These are phyloP conservation scores for Taenaris catops DNA, from an alignment of 2,888 invertebrate species.

Conservation along the genomic window DNA sequence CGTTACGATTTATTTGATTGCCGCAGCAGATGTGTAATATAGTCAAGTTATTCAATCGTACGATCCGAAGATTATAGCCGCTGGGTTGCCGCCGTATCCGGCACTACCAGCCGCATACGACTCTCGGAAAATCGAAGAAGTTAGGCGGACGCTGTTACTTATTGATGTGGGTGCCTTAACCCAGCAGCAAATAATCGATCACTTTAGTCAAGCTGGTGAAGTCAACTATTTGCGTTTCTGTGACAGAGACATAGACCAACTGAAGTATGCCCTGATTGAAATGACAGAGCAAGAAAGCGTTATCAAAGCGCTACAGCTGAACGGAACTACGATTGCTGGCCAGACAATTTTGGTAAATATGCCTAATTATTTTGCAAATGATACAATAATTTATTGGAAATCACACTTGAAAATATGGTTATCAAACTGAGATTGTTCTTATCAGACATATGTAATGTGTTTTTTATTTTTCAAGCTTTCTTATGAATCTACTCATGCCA, in stretches of 20 bases:
- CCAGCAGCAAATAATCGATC: constrained; percentile 92
- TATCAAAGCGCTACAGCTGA: constrained; percentile 91
- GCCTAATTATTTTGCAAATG: neutral
- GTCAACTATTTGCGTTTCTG: constrained; percentile 97
- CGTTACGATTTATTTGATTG: no score
- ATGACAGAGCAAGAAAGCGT: constrained; percentile 95
- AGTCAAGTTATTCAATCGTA: constrained; percentile 93
- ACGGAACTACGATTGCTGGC: constrained; percentile 88
- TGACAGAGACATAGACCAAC: constrained; percentile 87
- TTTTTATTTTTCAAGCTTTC: constrained; percentile 10
- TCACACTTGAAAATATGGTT: constrained; percentile 1
- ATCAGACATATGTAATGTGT: constrained; percentile 10
- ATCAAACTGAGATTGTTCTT: constrained; percentile 5
- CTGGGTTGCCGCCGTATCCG: constrained; percentile 94
- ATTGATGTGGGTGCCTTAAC: constrained; percentile 88
- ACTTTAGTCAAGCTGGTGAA: constrained; percentile 93
- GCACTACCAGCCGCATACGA: constrained; percentile 93
- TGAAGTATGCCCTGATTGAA: constrained; percentile 93
- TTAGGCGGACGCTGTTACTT: constrained; percentile 94
- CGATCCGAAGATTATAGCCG: constrained; percentile 91
- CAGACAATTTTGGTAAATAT: constrained; percentile 73
- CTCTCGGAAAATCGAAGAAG: constrained; percentile 95
- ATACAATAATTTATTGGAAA: neutral
- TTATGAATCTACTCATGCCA: constrained; percentile 6
- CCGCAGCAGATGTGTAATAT: no score